Percentiles rank a stretch among this genome's conserved stretches.
These are phyloP conservation scores for Cosmorhoe ocellata DNA, from an alignment of 2,888 invertebrate genomes.

Conservation along the genomic window DNA sequence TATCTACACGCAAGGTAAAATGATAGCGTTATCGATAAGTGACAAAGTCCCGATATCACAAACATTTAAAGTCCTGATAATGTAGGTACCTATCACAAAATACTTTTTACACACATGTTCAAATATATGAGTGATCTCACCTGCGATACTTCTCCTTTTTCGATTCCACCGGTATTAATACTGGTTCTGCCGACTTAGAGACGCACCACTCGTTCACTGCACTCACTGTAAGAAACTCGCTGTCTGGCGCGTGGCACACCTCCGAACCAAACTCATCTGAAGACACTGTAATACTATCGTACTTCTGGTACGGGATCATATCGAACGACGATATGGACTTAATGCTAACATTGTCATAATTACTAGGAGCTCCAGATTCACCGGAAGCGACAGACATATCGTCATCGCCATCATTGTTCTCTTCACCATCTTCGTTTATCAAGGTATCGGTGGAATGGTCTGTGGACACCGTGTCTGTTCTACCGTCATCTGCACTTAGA, in stretches of 20 bases:
- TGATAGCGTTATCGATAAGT: constrained; percentile 64
- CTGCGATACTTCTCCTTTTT: constrained; percentile 81
- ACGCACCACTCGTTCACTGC: constrained; percentile 80
- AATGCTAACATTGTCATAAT: constrained; percentile 79
- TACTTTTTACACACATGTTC: too few relatives aligned
- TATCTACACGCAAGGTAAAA: constrained; percentile 56
- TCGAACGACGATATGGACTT: constrained; percentile 77
- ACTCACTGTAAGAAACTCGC: constrained; percentile 76
- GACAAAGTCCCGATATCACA: constrained; percentile 67
- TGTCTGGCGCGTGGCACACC: constrained; percentile 74
- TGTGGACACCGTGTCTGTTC: constrained; percentile 66
- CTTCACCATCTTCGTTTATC: constrained; percentile 67
- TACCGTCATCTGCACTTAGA: constrained; percentile 64
- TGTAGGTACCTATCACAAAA: too few relatives aligned
- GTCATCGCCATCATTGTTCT: constrained; percentile 65
- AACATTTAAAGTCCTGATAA: constrained; percentile 50
- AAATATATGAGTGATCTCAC: constrained; percentile 66
- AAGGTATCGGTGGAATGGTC: constrained; percentile 76
- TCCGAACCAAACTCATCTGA: constrained; percentile 79
- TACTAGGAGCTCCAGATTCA: constrained; percentile 66
- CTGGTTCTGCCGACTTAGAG: constrained; percentile 68
- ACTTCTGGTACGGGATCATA: constrained; percentile 77
- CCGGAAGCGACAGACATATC: constrained; percentile 61
- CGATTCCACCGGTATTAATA: constrained; percentile 70
- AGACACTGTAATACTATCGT: constrained; percentile 77